Base-by-base conservation (phyloP, 2,888 invertebrate genomes). In the Trichacis sp. region DNA sequence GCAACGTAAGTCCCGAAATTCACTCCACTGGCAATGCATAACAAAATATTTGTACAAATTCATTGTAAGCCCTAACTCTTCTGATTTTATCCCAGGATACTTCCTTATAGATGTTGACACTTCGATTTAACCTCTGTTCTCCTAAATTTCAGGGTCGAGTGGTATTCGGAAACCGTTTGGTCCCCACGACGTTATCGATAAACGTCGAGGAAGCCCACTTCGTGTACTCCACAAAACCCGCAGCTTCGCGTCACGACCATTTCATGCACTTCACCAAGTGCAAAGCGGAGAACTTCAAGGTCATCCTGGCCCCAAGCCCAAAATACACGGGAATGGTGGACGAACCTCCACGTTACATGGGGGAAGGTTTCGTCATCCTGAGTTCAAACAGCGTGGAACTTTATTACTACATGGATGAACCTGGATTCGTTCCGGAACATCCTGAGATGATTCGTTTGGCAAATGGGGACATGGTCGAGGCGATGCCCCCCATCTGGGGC, bases 391-490 rank as follows among this genome's bases (percentile, higher is more conserved):
- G 93, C 79, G 91, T 98, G 75, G 95, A 97, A 82, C 88, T 98
- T 18, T 97, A 97, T 84, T 97, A 96, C 85, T 97, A 97, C 79
- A 96, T 97, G 93, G 98, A 99, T 85, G 96, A 98, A 83, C 93
- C 97, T 51, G 97, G 97, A 1, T 84, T 94, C 50, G 97, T 97
- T 1, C 96, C 96, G 0, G 94, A 95, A 77, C 93, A 94, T 78
- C 97, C 96, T 0, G 95, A 96, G 69, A 89, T 94, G 81, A 89
- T 96, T 12, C 93, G 93, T 68, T 83, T 97, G 69, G 95, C 95
- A 1, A 96, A 97, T 85, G 97, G 97, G 1, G 97, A 97, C 82
- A 91, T 95, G 61, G 94, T 96, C 0, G 95, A 95, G 81, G 94
- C 95, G 2, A 94, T 95, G 55, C 95, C 96, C 8, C 97, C 97